phyloP scores from a whole-genome alignment of 2,113 vertebrate species.

The Synodontis membranacea region DNA sequence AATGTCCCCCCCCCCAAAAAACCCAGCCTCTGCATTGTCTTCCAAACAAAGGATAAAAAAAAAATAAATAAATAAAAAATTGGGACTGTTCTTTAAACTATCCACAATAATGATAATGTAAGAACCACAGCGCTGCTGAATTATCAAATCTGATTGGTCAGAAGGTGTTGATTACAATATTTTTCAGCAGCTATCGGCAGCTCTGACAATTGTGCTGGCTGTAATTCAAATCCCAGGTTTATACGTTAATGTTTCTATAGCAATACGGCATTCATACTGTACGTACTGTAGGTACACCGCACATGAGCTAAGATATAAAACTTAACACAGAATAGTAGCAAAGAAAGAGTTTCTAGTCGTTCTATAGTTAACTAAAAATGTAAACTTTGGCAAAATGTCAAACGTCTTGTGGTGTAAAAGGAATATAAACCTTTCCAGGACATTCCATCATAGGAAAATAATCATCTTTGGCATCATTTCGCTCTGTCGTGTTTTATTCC shows the following conservation, averaged over 20 bases:
- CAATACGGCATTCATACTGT: not conserved
- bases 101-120: not conserved
- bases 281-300: not conserved
- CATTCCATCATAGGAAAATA: not conserved
- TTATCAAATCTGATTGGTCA: not conserved
- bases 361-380: no score
- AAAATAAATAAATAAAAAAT: no score
- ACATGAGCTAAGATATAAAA: not conserved
- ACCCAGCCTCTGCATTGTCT: not conserved
- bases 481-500: not conserved
- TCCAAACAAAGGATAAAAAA: not conserved
- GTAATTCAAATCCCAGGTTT: not conserved
- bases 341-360: not conserved
- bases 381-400: not conserved
- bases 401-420: not conserved
- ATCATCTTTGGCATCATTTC: not conserved
- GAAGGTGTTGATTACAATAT: not conserved
- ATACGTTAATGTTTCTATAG: not conserved
- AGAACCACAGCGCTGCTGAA: not conserved
- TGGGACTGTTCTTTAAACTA: not conserved
- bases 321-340: not conserved
- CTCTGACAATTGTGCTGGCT: not conserved
- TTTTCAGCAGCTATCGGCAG: not conserved
- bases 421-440: not conserved
- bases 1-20: not conserved